These are phyloP conservation scores for Synergus laeviventris DNA, from an alignment of 2,888 invertebrate genomes.

Conservation along the genomic window DNA sequence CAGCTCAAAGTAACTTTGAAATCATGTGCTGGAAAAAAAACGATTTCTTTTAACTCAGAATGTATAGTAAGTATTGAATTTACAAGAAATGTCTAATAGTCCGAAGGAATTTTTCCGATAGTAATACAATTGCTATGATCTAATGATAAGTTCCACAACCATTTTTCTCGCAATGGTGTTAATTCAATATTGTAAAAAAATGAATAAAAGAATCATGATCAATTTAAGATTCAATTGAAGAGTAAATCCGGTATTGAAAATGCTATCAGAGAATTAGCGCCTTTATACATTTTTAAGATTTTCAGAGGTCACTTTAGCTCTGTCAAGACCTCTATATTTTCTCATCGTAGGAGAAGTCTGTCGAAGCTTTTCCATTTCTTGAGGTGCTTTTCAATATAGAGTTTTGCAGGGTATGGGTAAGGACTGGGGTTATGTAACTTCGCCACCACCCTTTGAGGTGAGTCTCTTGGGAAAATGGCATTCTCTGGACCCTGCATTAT, in stretches of 20 bases:
- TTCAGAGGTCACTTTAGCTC: slow-evolving; percentile 34
- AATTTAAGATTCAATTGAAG: neutral
- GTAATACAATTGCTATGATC: neutral
- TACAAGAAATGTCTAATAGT: too few relatives aligned
- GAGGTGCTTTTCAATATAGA: slow-evolving; percentile 31
- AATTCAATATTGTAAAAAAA: neutral
- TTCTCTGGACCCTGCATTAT: slow-evolving; percentile 26
- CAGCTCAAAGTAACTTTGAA: too few relatives aligned
- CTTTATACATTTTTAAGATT: slow-evolving; percentile 23
- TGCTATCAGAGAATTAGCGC: neutral
- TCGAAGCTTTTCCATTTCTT: slow-evolving; percentile 33
- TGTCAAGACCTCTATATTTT: slow-evolving; percentile 24
- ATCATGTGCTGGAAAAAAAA: neutral
- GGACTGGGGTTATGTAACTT: slow-evolving; percentile 35
- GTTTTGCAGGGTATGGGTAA: neutral
- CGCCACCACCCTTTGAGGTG: slow-evolving; percentile 9
- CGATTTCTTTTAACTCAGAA: neutral
- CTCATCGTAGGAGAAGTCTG: slow-evolving; percentile 20
- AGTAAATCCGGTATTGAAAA: neutral
- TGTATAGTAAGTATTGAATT: too few relatives aligned
- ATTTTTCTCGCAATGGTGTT: neutral
- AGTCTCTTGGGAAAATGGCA: slow-evolving; percentile 34
- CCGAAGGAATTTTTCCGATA: too few relatives aligned
- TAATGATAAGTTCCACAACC: neutral
- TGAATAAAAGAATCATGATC: slow-evolving; percentile 1